Conservation (phyloP, 1,140 invertebrate species). For the Druon quercuslanigerum region DNA sequence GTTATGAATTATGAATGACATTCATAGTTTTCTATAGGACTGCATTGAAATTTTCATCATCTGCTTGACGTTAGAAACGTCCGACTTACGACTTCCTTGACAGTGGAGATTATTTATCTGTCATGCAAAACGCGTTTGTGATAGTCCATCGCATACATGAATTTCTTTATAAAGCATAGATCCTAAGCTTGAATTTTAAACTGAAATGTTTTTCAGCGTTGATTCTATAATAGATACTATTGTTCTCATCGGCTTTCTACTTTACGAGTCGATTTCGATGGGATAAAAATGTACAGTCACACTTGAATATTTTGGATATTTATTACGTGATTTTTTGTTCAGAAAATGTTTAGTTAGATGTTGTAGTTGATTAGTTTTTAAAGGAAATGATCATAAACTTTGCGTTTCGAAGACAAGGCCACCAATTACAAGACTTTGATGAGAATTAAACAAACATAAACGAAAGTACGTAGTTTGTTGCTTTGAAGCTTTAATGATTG, state of each 20-base stretch:
- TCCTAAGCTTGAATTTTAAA: neutral
- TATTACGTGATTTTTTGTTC: neutral
- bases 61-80: neutral
- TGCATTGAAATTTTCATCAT: constrained; percentile 21
- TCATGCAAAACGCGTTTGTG: constrained; percentile 8
- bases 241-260: constrained; percentile 4
- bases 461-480: constrained; percentile 13
- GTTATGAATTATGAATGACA: no score
- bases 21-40: neutral
- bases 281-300: neutral
- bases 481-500: constrained; percentile 11
- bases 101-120: constrained; percentile 4
- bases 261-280: constrained; percentile 1
- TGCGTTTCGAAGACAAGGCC: neutral
- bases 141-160: constrained; percentile 28
- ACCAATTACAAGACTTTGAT: neutral
- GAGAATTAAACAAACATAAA: constrained; percentile 2
- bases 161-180: constrained; percentile 14
- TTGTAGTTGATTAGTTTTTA: neutral
- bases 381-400: constrained; percentile 2
- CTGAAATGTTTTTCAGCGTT: constrained; percentile 10
- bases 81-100: constrained; percentile 15
- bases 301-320: neutral
- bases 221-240: constrained; percentile 21
- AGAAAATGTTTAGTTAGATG: neutral